phyloP scores from a whole-genome alignment of 1,140 invertebrate species.

The Drosophila arawakana region DNA sequence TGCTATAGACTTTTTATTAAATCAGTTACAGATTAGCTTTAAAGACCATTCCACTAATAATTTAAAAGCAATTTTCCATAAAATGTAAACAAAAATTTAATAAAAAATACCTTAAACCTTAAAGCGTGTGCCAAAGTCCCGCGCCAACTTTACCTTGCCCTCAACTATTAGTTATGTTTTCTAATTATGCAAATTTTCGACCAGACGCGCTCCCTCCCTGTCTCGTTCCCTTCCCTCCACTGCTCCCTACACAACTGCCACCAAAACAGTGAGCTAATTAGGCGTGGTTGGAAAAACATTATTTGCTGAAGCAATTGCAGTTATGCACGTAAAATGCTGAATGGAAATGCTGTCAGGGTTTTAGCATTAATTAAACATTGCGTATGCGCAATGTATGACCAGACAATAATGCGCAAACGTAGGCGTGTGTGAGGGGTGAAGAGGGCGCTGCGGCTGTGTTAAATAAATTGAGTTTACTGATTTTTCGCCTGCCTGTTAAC shows the following conservation, averaged over 20 bases:
- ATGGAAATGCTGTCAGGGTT: conserved; percentile 24
- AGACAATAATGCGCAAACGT: neutral
- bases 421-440: no score
- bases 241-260: no score
- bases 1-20: no score
- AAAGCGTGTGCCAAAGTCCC: no score
- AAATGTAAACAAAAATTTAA: no score
- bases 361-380: conserved; percentile 50
- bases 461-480: conserved; percentile 54
- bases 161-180: neutral
- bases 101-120: no score
- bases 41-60: no score
- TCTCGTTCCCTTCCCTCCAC: no score
- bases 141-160: no score
- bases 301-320: conserved; percentile 31
- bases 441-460: conserved; percentile 3
- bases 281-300: conserved; percentile 25
- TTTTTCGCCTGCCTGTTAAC: conserved; percentile 52
- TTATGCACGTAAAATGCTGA: conserved; percentile 22
- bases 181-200: conserved; percentile 43
- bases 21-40: no score
- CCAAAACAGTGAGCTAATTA: neutral
- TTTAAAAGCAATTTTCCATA: no score
- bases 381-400: conserved; percentile 50
- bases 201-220: neutral